A percentile compares a stretch with the other conserved stretches of the same genome.
These are phyloP conservation scores for Leguminivora glycinivorella DNA, from an alignment of 1,140 invertebrate species.

Conservation along the genomic window DNA sequence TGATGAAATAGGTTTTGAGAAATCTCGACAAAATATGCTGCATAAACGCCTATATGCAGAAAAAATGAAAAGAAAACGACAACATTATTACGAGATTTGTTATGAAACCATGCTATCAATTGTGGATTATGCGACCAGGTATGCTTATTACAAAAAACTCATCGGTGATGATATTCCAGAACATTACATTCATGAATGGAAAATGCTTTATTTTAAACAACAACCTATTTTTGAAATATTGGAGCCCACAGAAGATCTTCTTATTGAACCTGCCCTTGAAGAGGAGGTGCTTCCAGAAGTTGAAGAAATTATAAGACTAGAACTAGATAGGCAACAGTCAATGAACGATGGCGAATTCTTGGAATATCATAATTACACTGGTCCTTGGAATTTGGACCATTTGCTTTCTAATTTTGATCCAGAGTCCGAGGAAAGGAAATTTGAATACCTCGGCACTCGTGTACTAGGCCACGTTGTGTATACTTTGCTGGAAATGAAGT, in stretches of 20 bases:
- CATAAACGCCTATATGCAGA: slow-evolving; percentile 75
- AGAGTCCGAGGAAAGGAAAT: slow-evolving; percentile 64
- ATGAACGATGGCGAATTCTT: slow-evolving; percentile 68
- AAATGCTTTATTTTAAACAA: slow-evolving; percentile 74
- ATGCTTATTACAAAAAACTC: slow-evolving; percentile 73
- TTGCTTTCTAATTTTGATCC: slow-evolving; percentile 67
- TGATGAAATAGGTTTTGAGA: slow-evolving; percentile 77
- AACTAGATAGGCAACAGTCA: slow-evolving; percentile 61
- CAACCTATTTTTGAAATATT: slow-evolving; percentile 77
- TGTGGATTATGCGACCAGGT: slow-evolving; percentile 76
- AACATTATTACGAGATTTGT: slow-evolving; percentile 75
- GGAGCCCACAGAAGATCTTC: slow-evolving; percentile 58
- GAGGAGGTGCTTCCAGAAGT: slow-evolving; percentile 46
- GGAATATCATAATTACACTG: slow-evolving; percentile 69
- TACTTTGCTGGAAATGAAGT: slow-evolving; percentile 78
- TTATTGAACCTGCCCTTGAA: slow-evolving; percentile 52
- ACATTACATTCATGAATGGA: slow-evolving; percentile 77
- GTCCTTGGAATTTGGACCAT: slow-evolving; percentile 64
- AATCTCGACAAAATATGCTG: slow-evolving; percentile 73
- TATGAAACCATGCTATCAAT: slow-evolving; percentile 76
- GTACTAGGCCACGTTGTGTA: slow-evolving; percentile 80
- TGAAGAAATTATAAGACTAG: slow-evolving; percentile 60
- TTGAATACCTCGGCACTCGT: slow-evolving; percentile 68
- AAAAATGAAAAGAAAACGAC: slow-evolving; percentile 67
- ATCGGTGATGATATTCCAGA: slow-evolving; percentile 66